phyloP scores from a whole-genome alignment of 2,888 invertebrate species.

The Pollenia angustigena region DNA sequence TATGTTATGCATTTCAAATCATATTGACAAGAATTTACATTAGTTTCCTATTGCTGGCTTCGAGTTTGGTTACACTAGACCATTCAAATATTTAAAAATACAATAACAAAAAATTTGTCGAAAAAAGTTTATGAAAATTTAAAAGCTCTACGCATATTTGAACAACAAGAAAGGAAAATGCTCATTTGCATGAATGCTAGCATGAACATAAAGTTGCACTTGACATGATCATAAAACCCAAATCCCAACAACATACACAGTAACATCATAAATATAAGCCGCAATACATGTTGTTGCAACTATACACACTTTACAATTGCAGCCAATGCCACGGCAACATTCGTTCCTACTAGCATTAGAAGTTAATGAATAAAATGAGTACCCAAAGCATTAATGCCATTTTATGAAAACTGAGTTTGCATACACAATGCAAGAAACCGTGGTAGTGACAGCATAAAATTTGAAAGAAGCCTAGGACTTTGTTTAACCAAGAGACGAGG shows the following conservation, averaged over 20 bases:
- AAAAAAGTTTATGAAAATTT: conserved; percentile 3
- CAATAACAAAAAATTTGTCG: too few relatives aligned
- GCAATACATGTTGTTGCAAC: neutral
- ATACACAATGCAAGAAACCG: neutral
- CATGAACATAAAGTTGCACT: conserved; percentile 40
- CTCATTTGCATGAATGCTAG: conserved; percentile 39
- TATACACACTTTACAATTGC: neutral
- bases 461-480: too few relatives aligned
- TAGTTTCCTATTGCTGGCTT: too few relatives aligned
- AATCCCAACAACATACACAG: conserved; percentile 2
- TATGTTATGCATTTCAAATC: too few relatives aligned
- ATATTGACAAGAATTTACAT: too few relatives aligned
- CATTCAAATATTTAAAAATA: too few relatives aligned
- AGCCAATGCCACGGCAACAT: conserved; percentile 7
- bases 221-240: conserved; percentile 46
- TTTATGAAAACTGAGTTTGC: neutral
- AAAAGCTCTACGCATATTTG: conserved; percentile 31
- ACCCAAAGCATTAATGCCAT: neutral
- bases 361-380: conserved; percentile 7
- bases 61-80: too few relatives aligned
- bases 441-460: too few relatives aligned
- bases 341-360: neutral
- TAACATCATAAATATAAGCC: neutral
- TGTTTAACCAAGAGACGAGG: too few relatives aligned
- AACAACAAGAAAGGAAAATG: conserved; percentile 18